Evolutionary conservation across 1,140 invertebrate species (phyloP), one percentile per base, ranked within the genome.

Genomic region (Cepaea nemoralis): DNA sequence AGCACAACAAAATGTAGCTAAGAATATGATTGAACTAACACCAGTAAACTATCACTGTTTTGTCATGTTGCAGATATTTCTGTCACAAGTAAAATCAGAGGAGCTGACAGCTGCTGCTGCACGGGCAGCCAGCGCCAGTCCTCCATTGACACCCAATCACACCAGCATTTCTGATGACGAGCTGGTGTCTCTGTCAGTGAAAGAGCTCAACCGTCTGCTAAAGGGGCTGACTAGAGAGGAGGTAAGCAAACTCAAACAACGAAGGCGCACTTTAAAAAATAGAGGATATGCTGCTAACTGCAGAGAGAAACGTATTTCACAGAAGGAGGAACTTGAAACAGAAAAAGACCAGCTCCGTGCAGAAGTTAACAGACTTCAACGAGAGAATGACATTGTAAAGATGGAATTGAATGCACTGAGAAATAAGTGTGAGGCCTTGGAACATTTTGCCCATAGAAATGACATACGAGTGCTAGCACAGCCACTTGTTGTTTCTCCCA

Each of bases 211-310:
- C 92, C 97, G 98, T 90, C 92, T 95, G 39, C 93, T 99, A 12
- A 97, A 99, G 89, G 97, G 97, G 12, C 95, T 95, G 88, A 95
- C 96, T 0, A 93, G 96, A 27, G 97, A 98, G 88, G 96, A 97
- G 88, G 95, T 99, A 0, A 94, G 95, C 19, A 94, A 96, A 63
- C 91, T 99, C 80, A 99, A 99, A 93, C 98, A 99, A 91, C 98
- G 98, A 89, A 92, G 98, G 40, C 93, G 99, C 83, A 99, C 98
- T 16, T 93, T 99, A 27, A 99, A 99, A 92, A 99, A 99, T 92
- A 94, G 99, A 22, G 98, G 98, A 2, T 99, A 99, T 93, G 98
- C 98, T 37, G 97, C 99, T 88, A 99, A 98, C 91, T 99, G 98
- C 91, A 94, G 98, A 12, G 89, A 91, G 78, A 91, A 91, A 75